Conservation (phyloP, 2,797 vertebrate genomes). For the Spinibarbus caldwelli region DNA sequence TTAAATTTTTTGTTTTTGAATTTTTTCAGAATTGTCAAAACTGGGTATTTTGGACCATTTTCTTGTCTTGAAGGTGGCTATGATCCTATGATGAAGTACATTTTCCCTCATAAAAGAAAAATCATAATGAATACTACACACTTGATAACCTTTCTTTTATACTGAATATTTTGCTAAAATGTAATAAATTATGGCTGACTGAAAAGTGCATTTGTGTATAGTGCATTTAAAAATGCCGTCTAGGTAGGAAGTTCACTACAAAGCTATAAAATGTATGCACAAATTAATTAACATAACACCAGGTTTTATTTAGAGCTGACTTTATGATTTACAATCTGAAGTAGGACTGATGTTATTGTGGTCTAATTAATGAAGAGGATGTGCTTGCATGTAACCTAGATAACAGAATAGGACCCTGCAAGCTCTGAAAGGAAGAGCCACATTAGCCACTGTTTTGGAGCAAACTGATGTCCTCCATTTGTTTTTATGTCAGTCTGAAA, state of each 20-base stretch:
- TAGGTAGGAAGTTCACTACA: background rate
- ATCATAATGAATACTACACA: too few species aligned
- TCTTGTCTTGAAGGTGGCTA: background rate
- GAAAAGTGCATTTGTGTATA: background rate
- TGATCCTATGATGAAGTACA: background rate
- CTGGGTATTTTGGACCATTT: background rate
- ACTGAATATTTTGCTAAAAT: background rate
- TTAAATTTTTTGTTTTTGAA: background rate
- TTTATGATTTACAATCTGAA: slow-evolving; percentile 1
- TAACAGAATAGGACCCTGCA: background rate
- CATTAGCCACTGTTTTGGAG: slow-evolving; percentile 48
- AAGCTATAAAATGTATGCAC: background rate
- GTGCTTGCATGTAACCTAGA: slow-evolving; percentile 34
- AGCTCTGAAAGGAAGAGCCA: slow-evolving; percentile 30
- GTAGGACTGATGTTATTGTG: background rate
- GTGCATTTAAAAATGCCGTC: background rate
- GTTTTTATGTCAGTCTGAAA: slow-evolving; percentile 55
- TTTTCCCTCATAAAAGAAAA: background rate
- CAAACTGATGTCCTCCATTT: slow-evolving; percentile 47
- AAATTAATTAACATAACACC: background rate
- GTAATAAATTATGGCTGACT: background rate
- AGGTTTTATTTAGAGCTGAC: background rate
- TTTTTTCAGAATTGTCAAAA: background rate
- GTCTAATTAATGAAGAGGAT: slow-evolving; percentile 19
- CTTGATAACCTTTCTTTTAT: background rate